phyloP scores from a whole-genome alignment of 2,113 vertebrate species.

The Apeltes quadracus region DNA sequence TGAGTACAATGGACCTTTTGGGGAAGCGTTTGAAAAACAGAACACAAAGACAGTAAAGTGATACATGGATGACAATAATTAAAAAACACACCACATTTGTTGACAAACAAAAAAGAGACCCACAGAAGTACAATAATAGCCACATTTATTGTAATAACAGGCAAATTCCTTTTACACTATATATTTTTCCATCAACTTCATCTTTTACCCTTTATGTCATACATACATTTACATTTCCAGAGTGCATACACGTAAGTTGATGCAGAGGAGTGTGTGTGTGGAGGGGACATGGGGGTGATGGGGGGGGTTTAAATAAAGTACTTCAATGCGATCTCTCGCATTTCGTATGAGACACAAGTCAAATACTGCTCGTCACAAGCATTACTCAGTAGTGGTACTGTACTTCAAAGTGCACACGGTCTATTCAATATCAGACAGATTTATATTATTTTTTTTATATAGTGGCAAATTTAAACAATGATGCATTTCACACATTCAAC shows the following conservation, averaged over 20 bases:
- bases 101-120: slow-evolving; percentile 82
- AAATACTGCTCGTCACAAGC: slow-evolving; percentile 84
- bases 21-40: not conserved
- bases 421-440: slow-evolving; percentile 86
- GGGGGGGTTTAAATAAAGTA: slow-evolving; percentile 62
- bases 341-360: slow-evolving; percentile 80
- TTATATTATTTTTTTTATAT: slow-evolving; percentile 77
- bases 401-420: slow-evolving; percentile 85
- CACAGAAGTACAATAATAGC: slow-evolving; percentile 86
- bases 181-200: slow-evolving; percentile 52
- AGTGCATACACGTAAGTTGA: slow-evolving; percentile 82
- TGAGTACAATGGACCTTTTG: not conserved
- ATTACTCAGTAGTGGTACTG: slow-evolving; percentile 91
- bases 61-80: not conserved
- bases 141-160: slow-evolving; percentile 91
- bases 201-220: slow-evolving; percentile 75
- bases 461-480: slow-evolving; percentile 83
- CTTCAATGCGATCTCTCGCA: slow-evolving; percentile 77
- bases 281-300: not conserved
- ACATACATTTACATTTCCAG: slow-evolving; percentile 84
- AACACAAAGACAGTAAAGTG: not conserved
- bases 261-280: slow-evolving; percentile 41
- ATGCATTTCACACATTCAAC: slow-evolving; percentile 92
- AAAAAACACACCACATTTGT: not conserved
- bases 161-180: slow-evolving; percentile 85